Evolutionary conservation across 2,797 vertebrate genomes (phyloP).

Genomic region (Glyptemys insculpta): DNA sequence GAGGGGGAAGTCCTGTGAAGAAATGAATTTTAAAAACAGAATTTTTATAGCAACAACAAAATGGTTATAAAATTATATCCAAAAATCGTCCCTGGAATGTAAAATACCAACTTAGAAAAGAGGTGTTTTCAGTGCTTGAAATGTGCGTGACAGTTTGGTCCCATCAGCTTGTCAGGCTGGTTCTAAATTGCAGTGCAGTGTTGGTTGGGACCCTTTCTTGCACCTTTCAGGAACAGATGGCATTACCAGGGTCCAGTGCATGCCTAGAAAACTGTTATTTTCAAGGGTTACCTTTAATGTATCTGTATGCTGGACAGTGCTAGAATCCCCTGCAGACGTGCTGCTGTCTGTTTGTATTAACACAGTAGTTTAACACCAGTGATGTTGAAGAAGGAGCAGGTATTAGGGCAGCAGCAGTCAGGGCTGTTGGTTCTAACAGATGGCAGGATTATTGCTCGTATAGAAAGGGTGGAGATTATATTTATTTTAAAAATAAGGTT

Average conservation of each 20-base stretch:
- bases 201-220: background rate
- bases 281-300: background rate
- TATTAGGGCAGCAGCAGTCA: background rate
- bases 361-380: rapidly evolving
- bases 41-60: background rate
- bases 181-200: background rate
- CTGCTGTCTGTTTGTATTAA: background rate
- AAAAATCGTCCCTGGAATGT: background rate
- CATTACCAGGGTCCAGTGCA: background rate
- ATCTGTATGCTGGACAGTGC: rapidly evolving
- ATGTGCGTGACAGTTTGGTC: background rate
- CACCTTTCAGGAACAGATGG: background rate
- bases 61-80: background rate
- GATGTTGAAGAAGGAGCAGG: background rate
- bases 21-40: background rate
- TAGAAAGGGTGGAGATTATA: background rate
- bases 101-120: background rate
- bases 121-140: background rate
- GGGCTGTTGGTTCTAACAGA: background rate
- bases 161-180: background rate
- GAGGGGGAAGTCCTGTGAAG: too few species aligned
- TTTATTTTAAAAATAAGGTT: background rate
- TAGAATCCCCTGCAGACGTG: rapidly evolving
- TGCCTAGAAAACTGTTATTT: background rate
- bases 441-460: background rate